Percentiles rank a stretch among this genome's conserved stretches.
Evolutionary conservation across 2,888 invertebrate species (phyloP).

Genomic region (Lithophane semibrunnea): DNA sequence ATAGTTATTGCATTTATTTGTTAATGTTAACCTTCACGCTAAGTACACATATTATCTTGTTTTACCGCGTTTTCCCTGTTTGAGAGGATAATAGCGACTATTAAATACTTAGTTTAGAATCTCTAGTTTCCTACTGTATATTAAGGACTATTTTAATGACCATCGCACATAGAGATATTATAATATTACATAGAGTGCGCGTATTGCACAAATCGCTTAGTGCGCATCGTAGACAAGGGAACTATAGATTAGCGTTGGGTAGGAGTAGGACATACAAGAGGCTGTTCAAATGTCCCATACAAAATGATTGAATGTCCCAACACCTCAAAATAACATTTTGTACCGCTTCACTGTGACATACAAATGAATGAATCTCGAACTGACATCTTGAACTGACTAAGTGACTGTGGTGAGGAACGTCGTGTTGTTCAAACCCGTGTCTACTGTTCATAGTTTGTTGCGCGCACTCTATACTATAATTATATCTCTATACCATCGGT

Average conservation of each 20-base stretch:
- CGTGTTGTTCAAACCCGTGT: too few species aligned
- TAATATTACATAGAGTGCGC: too few species aligned
- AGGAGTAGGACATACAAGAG: background rate
- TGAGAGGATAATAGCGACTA: conserved; percentile 24
- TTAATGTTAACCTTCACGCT: conserved; percentile 43
- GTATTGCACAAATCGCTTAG: too few species aligned
- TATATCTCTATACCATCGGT: too few species aligned
- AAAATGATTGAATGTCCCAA: background rate
- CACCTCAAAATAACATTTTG: background rate
- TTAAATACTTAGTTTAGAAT: conserved; percentile 1
- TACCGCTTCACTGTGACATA: background rate
- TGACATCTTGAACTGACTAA: too few species aligned
- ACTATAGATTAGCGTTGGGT: too few species aligned
- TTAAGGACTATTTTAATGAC: background rate
- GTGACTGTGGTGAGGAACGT: too few species aligned
- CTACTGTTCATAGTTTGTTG: too few species aligned
- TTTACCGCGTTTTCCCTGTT: conserved; percentile 45
- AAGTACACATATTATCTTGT: conserved; percentile 37
- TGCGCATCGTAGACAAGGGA: too few species aligned
- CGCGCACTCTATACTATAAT: too few species aligned
- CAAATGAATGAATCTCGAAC: too few species aligned
- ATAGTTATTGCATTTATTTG: conserved; percentile 34
- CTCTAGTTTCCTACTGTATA: conserved; percentile 5
- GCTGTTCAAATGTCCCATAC: background rate
- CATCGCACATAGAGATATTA: background rate